Conservation (phyloP, 2,797 vertebrate genomes). For the Cyprinella venusta region DNA sequence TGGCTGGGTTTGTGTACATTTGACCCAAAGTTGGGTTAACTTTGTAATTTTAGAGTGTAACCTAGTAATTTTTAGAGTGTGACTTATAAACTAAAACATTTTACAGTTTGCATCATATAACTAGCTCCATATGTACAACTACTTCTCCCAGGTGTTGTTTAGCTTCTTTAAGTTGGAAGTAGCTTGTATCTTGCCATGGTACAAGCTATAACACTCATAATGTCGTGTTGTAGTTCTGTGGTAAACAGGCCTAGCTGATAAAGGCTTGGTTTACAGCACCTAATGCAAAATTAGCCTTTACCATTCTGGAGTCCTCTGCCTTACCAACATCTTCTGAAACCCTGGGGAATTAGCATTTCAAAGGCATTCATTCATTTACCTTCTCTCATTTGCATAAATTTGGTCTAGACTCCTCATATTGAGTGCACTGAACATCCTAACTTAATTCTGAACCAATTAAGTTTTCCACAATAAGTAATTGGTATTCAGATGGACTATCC, state of each 20-base stretch:
- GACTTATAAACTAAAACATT: too few relatives aligned
- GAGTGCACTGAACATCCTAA: slow-evolving; percentile 66
- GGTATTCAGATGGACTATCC: slow-evolving; percentile 60
- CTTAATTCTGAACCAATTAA: slow-evolving; percentile 71
- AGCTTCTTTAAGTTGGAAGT: not conserved
- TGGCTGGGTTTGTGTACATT: too few relatives aligned
- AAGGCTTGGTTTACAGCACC: not conserved
- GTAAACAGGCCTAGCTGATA: not conserved
- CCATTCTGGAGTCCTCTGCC: slow-evolving; percentile 52
- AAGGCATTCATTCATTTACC: slow-evolving; percentile 62
- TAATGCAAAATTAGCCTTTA: slow-evolving; percentile 43
- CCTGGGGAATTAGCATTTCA: slow-evolving; percentile 68
- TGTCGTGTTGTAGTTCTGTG: not conserved
- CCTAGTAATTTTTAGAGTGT: too few relatives aligned
- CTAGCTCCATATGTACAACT: not conserved
- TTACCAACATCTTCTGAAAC: slow-evolving; percentile 51
- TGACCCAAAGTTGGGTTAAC: too few relatives aligned
- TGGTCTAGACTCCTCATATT: slow-evolving; percentile 53
- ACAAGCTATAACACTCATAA: not conserved
- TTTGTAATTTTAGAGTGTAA: too few relatives aligned
- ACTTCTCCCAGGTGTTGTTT: not conserved
- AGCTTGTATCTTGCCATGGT: not conserved
- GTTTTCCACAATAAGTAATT: slow-evolving; percentile 65
- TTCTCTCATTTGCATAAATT: slow-evolving; percentile 58
- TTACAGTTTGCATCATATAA: too few relatives aligned